Conservation (phyloP, 2,888 invertebrate genomes). For the Lepas anatifera region DNA sequence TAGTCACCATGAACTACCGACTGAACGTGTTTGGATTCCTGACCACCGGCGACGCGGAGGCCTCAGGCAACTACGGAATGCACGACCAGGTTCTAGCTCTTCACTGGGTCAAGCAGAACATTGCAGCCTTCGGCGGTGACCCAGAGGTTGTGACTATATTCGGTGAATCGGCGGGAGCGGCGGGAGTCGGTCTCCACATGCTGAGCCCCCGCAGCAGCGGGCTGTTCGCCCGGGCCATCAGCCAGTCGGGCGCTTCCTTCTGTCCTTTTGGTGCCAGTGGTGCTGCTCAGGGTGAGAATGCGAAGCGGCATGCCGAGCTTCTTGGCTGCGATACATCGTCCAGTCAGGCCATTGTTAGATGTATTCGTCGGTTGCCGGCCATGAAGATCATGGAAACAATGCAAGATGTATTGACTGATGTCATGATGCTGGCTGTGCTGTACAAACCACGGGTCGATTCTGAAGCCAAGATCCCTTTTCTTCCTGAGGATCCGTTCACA, state of each 20-base stretch:
- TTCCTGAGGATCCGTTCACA: not conserved
- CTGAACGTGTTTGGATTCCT: conserved; percentile 22
- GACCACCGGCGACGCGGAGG: conserved; percentile 12
- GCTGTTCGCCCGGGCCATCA: conserved; percentile 13
- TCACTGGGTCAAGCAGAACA: conserved; percentile 15
- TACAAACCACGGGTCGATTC: not conserved
- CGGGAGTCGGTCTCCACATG: conserved; percentile 13
- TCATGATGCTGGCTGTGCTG: not conserved
- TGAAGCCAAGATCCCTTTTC: not conserved
- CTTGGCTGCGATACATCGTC: conserved; percentile 28
- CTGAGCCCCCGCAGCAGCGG: conserved; percentile 15
- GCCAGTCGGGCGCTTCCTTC: conserved; percentile 8
- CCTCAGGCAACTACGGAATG: conserved; percentile 19
- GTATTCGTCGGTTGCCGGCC: conserved; percentile 77
- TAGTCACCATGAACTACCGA: conserved; percentile 25
- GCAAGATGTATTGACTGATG: too few species aligned
- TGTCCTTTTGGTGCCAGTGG: not conserved
- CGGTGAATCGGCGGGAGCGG: conserved; percentile 17
- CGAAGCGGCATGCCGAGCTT: conserved; percentile 62
- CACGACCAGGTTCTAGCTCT: conserved; percentile 17
- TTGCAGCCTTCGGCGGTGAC: conserved; percentile 16
- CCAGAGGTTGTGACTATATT: conserved; percentile 13
- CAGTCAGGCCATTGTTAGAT: conserved; percentile 56
- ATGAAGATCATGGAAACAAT: conserved; percentile 69
- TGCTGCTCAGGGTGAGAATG: conserved; percentile 44